phyloP scores from a whole-genome alignment of 1,140 invertebrate species.

The Heterodera carotae region DNA sequence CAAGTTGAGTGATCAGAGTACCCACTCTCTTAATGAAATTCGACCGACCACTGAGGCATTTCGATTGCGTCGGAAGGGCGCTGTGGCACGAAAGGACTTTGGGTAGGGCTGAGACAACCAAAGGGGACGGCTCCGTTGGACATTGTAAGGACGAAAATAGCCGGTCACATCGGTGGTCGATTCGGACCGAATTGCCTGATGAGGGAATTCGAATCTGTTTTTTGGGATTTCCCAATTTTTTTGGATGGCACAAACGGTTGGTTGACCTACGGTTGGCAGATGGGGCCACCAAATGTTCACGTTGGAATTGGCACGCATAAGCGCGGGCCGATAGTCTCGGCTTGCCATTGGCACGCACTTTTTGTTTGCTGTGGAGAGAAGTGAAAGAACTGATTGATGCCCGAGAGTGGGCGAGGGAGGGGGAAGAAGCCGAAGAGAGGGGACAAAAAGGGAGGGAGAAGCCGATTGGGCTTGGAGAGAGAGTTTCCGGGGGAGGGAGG shows the following conservation, averaged over 20 bases:
- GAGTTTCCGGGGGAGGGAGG: too few relatives aligned
- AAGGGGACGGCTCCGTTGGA: slow-evolving; percentile 2
- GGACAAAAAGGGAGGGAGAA: too few relatives aligned
- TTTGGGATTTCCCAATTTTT: too few relatives aligned
- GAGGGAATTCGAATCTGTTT: neutral
- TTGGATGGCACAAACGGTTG: too few relatives aligned
- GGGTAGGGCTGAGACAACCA: slow-evolving; percentile 26
- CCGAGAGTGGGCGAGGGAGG: neutral
- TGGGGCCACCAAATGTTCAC: slow-evolving; percentile 1
- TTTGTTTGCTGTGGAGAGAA: neutral
- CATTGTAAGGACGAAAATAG: slow-evolving; percentile 17
- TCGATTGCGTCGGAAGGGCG: slow-evolving; percentile 14
- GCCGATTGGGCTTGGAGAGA: too few relatives aligned
- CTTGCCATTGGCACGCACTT: neutral
- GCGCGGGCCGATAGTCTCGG: neutral
- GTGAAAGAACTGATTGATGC: neutral
- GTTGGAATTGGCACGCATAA: neutral
- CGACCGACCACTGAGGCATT: slow-evolving; percentile 10
- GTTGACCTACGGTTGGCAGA: neutral
- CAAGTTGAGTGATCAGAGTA: neutral
- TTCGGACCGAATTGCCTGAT: slow-evolving; percentile 19
- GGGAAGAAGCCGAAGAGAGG: too few relatives aligned
- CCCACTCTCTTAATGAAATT: neutral
- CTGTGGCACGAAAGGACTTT: neutral
- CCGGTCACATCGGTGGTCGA: slow-evolving; percentile 22